phyloP scores from a whole-genome alignment of 1,140 invertebrate genomes.

The Triops cancriformis region DNA sequence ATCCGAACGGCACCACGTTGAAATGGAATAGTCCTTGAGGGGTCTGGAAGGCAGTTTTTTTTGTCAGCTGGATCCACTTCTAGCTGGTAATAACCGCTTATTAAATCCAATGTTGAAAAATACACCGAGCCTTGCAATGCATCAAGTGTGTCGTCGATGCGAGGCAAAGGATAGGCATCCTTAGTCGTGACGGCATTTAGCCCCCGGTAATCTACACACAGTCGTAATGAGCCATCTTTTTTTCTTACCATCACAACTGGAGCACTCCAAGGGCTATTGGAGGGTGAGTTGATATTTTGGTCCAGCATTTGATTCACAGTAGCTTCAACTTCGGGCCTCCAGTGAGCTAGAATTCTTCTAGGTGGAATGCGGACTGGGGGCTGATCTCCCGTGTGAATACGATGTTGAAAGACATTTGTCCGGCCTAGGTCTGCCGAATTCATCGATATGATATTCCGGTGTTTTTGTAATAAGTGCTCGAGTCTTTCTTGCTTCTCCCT shows the following conservation, averaged over 20 bases:
- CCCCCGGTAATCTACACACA: slow-evolving; percentile 42
- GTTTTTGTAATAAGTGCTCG: background rate
- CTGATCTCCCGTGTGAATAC: background rate
- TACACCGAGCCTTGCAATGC: no score
- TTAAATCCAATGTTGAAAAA: slow-evolving; percentile 37
- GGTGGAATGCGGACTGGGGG: background rate
- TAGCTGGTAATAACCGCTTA: slow-evolving; percentile 44
- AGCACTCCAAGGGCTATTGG: no score
- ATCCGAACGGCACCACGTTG: no score
- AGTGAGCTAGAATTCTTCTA: background rate
- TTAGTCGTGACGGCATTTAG: slow-evolving; percentile 42
- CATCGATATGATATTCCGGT: no score
- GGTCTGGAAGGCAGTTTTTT: slow-evolving; percentile 40
- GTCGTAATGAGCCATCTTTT: slow-evolving; percentile 34
- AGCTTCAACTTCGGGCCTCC: background rate
- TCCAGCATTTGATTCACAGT: slow-evolving; percentile 24
- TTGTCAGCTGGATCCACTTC: slow-evolving; percentile 35
- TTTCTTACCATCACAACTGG: slow-evolving; percentile 23
- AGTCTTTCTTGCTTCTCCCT: background rate
- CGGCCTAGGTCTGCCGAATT: background rate
- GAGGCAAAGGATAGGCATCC: no score
- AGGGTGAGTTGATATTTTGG: slow-evolving; percentile 14
- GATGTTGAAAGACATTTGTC: background rate
- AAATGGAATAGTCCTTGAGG: no score
- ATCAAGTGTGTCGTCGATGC: no score